A percentile compares a stretch with the other conserved stretches of the same genome.
phyloP scores from a whole-genome alignment of 2,113 vertebrate genomes.

The Tangachromis dhanisi region DNA sequence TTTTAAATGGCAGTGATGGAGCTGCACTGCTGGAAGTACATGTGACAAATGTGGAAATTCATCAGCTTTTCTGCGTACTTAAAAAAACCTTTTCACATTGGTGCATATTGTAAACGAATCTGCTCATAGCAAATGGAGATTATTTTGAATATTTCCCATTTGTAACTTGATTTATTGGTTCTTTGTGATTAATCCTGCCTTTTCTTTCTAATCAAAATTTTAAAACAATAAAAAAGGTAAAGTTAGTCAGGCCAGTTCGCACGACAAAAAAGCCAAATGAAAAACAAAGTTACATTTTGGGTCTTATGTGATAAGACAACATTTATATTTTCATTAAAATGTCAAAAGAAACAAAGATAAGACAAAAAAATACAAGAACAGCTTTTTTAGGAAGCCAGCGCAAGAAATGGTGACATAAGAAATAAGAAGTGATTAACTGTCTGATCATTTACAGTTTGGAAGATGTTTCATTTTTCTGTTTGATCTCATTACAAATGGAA shows the following conservation, averaged over 20 bases:
- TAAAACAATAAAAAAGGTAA: neutral
- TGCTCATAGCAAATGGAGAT: neutral
- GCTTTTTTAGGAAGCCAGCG: neutral
- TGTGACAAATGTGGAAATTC: neutral
- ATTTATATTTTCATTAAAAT: neutral
- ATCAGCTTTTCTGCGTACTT: neutral
- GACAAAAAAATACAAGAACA: neutral
- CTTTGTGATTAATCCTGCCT: neutral
- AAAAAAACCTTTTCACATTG: neutral
- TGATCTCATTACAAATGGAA: neutral
- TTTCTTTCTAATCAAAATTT: neutral
- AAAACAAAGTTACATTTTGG: neutral
- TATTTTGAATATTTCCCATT: neutral
- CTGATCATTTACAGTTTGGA: neutral
- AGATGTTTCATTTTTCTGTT: neutral
- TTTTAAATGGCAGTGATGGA: neutral
- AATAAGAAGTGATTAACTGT: neutral
- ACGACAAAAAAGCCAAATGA: neutral
- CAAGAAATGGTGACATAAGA: neutral
- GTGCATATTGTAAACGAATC: neutral
- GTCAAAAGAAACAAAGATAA: neutral
- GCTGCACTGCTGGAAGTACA: neutral
- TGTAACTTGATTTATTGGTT: neutral
- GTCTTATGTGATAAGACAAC: neutral
- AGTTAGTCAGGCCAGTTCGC: fast-evolving